phyloP scores from a whole-genome alignment of 2,113 vertebrate genomes.

The Sorex fumeus region DNA sequence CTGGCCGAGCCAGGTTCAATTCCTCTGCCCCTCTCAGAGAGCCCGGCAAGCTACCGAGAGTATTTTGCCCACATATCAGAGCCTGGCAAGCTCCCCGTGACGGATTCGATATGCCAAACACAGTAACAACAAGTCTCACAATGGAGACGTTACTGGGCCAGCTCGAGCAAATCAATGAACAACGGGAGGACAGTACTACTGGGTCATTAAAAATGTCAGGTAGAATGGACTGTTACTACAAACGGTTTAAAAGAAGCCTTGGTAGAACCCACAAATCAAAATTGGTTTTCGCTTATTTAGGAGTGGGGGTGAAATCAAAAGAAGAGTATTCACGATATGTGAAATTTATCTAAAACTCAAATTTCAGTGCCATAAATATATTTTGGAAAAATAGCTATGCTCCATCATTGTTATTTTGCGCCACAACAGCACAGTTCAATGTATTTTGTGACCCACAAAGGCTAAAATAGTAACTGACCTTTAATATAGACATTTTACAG shows the following conservation, averaged over 20 bases:
- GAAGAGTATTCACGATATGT: neutral
- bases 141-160: too few relatives aligned
- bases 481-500: neutral
- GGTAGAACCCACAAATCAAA: neutral
- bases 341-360: slow-evolving; percentile 43
- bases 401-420: neutral
- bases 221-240: too few relatives aligned
- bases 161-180: too few relatives aligned
- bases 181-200: too few relatives aligned
- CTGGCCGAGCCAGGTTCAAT: too few relatives aligned
- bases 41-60: too few relatives aligned
- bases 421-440: neutral
- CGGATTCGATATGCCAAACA: too few relatives aligned
- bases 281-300: neutral
- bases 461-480: neutral
- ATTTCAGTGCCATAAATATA: neutral
- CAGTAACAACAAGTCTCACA: too few relatives aligned
- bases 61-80: too few relatives aligned
- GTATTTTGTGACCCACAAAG: neutral
- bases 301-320: neutral
- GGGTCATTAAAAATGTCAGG: too few relatives aligned
- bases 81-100: too few relatives aligned
- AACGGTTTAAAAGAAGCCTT: neutral
- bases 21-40: too few relatives aligned
- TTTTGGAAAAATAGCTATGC: neutral